Conservation (phyloP, 2,113 vertebrate genomes). For the Lophotis ruficrista region DNA sequence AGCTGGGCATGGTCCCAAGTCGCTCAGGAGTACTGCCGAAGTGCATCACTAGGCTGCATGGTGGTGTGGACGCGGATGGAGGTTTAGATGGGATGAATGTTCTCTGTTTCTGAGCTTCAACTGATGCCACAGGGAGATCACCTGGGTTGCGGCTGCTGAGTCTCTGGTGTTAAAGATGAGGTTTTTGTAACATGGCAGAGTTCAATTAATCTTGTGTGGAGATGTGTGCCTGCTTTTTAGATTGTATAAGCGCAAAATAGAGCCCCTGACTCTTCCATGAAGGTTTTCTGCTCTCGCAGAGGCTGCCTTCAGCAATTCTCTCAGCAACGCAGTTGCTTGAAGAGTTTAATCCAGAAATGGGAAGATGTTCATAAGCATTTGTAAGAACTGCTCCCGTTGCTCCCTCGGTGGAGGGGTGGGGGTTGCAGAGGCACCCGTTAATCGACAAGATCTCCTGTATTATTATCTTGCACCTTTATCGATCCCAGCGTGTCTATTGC, state of each 20-base stretch:
- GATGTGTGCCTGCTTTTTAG: fast-evolving
- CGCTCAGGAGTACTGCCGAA: neutral
- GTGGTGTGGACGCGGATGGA: neutral
- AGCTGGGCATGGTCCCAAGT: neutral
- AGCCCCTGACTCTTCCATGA: neutral
- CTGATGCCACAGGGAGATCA: fast-evolving
- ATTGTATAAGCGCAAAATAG: neutral
- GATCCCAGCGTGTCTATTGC: fast-evolving
- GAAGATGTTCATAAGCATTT: neutral
- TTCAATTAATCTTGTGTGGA: neutral
- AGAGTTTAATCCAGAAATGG: neutral
- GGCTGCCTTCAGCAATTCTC: neutral
- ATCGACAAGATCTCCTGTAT: neutral
- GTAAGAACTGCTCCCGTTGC: neutral
- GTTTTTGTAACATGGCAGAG: neutral
- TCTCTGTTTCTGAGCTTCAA: neutral
- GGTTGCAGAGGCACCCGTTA: neutral
- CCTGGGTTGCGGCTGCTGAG: neutral
- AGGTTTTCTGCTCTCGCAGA: neutral
- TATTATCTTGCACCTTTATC: neutral
- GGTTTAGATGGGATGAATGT: neutral
- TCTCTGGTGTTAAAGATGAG: neutral
- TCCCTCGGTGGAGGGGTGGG: neutral
- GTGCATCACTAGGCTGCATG: neutral
- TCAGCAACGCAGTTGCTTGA: fast-evolving